A percentile compares a stretch with the other conserved stretches of the same genome.
These are phyloP conservation scores for Colaptes auratus DNA, from an alignment of 2,113 vertebrate genomes.

Conservation along the genomic window DNA sequence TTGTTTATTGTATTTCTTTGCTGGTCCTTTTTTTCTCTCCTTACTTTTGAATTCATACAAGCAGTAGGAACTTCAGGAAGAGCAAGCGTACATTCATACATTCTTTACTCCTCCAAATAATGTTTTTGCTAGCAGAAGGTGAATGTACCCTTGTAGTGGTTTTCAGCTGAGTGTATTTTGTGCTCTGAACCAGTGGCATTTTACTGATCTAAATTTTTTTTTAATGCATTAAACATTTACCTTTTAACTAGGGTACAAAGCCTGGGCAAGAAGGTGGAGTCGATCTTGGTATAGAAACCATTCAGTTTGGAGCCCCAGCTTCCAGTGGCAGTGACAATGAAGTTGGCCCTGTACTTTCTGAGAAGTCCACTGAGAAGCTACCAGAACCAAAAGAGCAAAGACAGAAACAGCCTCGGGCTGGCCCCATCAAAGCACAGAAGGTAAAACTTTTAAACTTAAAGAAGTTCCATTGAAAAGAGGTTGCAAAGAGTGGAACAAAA, in stretches of 20 bases:
- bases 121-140: not conserved
- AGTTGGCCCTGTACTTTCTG: constrained; percentile 84
- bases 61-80: not conserved
- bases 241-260: constrained; percentile 81
- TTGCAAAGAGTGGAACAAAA: not conserved
- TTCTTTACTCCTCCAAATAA: not conserved
- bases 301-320: constrained; percentile 95
- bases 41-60: not conserved
- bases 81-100: not conserved
- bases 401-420: constrained; percentile 93
- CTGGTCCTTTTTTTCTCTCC: not conserved
- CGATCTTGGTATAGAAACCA: constrained; percentile 91
- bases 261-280: constrained; percentile 82
- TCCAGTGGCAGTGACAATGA: constrained; percentile 95
- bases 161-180: not conserved
- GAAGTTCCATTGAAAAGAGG: not conserved
- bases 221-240: not conserved
- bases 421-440: constrained; percentile 97
- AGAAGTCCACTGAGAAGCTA: constrained; percentile 86
- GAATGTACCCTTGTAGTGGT: not conserved
- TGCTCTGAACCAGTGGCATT: not conserved
- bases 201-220: not conserved
- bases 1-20: not conserved
- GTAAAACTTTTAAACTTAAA: constrained; percentile 63
- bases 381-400: constrained; percentile 97